Percentiles rank a stretch among this genome's conserved stretches.
phyloP scores from a whole-genome alignment of 2,113 vertebrate species.

The Oreamnos americanus region DNA sequence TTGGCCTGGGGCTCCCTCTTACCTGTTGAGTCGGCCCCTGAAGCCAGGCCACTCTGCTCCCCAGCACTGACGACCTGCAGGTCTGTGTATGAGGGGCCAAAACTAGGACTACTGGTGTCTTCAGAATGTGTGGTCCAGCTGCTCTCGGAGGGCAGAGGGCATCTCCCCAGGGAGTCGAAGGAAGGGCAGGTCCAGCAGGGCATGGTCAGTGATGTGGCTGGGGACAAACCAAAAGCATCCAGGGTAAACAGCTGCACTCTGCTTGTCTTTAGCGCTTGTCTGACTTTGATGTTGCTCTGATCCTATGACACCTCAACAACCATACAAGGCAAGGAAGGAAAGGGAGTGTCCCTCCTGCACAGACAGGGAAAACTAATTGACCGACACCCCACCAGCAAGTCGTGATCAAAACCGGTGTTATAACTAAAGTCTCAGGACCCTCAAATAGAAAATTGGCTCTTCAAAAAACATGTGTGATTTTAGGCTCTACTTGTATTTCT shows the following conservation, averaged over 20 bases:
- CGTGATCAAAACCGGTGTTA: neutral
- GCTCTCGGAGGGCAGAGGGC: conserved; percentile 78
- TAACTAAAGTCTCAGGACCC: neutral
- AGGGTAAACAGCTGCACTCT: neutral
- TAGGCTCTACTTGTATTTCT: neutral
- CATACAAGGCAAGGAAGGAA: neutral
- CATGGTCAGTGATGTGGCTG: conserved; percentile 75
- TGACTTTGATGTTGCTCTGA: neutral
- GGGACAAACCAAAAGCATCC: neutral
- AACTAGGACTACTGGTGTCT: conserved; percentile 82
- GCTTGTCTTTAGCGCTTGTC: neutral
- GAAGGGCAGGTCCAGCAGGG: conserved; percentile 78
- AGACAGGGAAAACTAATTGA: neutral
- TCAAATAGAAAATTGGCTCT: neutral
- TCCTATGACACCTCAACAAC: neutral
- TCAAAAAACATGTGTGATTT: neutral
- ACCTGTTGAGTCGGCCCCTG: conserved; percentile 81
- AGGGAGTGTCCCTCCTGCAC: neutral
- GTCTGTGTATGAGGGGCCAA: conserved; percentile 81
- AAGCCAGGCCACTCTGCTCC: conserved; percentile 79
- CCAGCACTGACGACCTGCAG: conserved; percentile 78
- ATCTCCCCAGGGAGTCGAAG: conserved; percentile 74
- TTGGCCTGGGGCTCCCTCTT: conserved; percentile 55
- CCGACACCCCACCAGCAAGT: neutral
- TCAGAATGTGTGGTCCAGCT: conserved; percentile 84